A percentile compares a stretch with the other conserved stretches of the same genome.
These are phyloP conservation scores for Caenorhabditis latens DNA, from an alignment of 1,140 invertebrate genomes.

Conservation along the genomic window DNA sequence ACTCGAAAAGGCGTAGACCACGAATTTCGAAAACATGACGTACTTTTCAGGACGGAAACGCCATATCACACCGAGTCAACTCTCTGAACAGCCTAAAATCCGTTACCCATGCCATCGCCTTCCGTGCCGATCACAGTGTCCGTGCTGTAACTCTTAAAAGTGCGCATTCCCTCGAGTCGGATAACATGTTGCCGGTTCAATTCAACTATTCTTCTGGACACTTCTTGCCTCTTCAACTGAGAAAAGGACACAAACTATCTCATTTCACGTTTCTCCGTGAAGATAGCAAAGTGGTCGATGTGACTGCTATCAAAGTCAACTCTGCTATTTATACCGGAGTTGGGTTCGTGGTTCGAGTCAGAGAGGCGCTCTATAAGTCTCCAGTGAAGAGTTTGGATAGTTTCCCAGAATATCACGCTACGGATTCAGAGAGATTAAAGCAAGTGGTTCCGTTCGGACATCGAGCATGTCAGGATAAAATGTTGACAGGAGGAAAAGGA, in stretches of 20 bases:
- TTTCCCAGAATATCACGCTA: constrained; percentile 35
- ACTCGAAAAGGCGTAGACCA: too few relatives aligned
- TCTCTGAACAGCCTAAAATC: background rate
- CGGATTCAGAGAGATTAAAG: background rate
- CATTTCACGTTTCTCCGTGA: constrained; percentile 21
- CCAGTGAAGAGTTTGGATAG: background rate
- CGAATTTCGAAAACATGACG: background rate
- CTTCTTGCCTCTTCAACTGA: background rate
- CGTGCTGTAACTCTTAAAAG: constrained; percentile 5
- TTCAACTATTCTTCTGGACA: constrained; percentile 12
- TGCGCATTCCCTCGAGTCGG: constrained; percentile 12
- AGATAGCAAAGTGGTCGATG: constrained; percentile 32
- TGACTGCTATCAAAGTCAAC: constrained; percentile 13
- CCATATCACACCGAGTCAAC: background rate
- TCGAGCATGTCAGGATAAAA: constrained; percentile 55
- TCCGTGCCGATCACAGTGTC: constrained; percentile 36
- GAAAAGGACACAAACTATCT: constrained; percentile 30
- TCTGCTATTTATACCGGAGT: constrained; percentile 20
- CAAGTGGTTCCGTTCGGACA: constrained; percentile 53
- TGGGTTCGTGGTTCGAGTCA: constrained; percentile 3
- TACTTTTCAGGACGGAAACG: constrained; percentile 16
- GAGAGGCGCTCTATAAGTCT: background rate
- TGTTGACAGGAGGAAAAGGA: constrained; percentile 59
- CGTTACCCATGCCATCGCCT: background rate
- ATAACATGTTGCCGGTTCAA: constrained; percentile 18